Evolutionary conservation across 1,140 invertebrate species (phyloP), one percentile per base, ranked within the genome.

Genomic region (Lordiphosa mommai): DNA sequence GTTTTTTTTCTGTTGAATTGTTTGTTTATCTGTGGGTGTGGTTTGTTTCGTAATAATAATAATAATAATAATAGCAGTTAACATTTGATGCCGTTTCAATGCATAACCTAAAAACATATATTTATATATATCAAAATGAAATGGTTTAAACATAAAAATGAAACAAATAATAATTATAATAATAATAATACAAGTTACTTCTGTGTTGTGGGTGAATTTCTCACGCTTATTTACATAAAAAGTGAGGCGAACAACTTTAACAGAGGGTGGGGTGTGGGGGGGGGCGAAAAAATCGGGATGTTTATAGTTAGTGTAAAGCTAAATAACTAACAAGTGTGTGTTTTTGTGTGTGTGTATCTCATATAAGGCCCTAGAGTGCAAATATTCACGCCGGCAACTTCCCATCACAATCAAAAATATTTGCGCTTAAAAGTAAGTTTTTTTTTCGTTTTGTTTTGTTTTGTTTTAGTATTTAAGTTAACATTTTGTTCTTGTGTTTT

Each of bases 361-460:
- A 80, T 80, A 84, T 80, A 80, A 80, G 76, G 76, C 76, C 76
- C 76, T 80, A 80, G 76, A 80, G 77, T 80, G 76, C 76, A 80
- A 80, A 84, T 82, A 80, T 82, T 73, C 49, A 67, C 64, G 59
- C 65, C 58, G 71, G 65, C 70, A 73, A 59, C 60, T 37, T 60
- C 52, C 32, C 72, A 82, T 82, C 76, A 82, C 76, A 82, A 82
- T 76, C 63, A 50, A 71, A 67, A 80, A 69, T 82, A 80, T 84
- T 76, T 71, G 77, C 77, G 66, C 76, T 80, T 80, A 80, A 76
- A 76, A 68, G 44, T 80, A 80, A 59, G 58, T 68, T 56, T 33
- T 30, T 5, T 34, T 23, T 56, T 41, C 16, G 3, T 47, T 27
- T 58, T 37, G 23, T 0, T 56, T 61, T 65, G n/a, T 65, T 17